Evolutionary conservation across 2,797 vertebrate genomes (phyloP).

Genomic region (Serranus cabrilla): DNA sequence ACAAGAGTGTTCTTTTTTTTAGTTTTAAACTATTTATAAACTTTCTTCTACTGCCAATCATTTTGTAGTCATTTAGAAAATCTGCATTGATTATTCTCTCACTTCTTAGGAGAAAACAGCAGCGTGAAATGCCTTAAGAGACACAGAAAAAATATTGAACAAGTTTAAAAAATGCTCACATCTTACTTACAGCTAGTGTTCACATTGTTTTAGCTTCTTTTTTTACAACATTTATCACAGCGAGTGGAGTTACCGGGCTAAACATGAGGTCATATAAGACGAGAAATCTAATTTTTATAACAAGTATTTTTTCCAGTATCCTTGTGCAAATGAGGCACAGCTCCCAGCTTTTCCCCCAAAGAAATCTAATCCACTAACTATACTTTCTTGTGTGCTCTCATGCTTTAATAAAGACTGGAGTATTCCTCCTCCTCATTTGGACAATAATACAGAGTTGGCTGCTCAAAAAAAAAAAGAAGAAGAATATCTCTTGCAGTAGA

Average conservation of each 20-base stretch:
- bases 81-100: not conserved
- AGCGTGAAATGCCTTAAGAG: not conserved
- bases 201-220: not conserved
- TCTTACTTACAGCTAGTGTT: not conserved
- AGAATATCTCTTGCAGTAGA: slow-evolving; percentile 34
- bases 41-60: not conserved
- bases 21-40: too few relatives aligned
- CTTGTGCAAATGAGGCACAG: slow-evolving; percentile 7
- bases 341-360: not conserved
- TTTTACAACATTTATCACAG: not conserved
- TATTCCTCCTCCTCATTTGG: slow-evolving; percentile 33
- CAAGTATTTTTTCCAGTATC: slow-evolving; percentile 5
- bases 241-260: not conserved
- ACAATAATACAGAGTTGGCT: slow-evolving; percentile 42
- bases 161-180: not conserved
- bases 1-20: too few relatives aligned
- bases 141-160: not conserved
- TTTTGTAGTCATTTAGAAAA: not conserved
- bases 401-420: slow-evolving; percentile 19
- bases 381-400: slow-evolving; percentile 3
- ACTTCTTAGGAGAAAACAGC: not conserved
- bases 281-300: not conserved
- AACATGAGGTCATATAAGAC: not conserved
- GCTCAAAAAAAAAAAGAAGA: slow-evolving; percentile 8
- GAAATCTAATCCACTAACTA: slow-evolving; percentile 7